Evolutionary conservation across 2,888 invertebrate species (phyloP).

Genomic region (Gibbula magus): DNA sequence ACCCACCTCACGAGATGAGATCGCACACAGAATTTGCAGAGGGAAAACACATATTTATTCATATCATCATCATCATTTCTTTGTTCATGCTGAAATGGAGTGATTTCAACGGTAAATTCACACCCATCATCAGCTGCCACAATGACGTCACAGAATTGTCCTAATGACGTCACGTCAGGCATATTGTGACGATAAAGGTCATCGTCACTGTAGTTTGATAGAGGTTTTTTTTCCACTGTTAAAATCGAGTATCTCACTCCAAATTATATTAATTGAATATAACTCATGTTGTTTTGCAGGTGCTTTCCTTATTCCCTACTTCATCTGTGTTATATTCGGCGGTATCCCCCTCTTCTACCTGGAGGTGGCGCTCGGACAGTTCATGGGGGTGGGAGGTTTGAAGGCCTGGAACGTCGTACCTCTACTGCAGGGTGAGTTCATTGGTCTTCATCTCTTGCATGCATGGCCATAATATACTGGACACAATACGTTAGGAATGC

Average conservation of each 20-base stretch:
- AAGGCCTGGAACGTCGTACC: slow-evolving; percentile 80
- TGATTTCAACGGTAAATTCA: too few species aligned
- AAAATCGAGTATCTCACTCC: too few species aligned
- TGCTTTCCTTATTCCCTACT: slow-evolving; percentile 81
- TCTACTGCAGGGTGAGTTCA: slow-evolving; percentile 77
- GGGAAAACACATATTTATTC: too few species aligned
- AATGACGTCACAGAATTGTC: not conserved
- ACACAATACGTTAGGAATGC: too few species aligned
- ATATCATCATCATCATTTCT: not conserved
- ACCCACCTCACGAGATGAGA: too few species aligned
- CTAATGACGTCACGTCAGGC: not conserved
- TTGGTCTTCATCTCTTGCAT: not conserved
- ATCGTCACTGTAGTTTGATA: too few species aligned
- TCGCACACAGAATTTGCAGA: too few species aligned
- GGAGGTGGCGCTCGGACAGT: slow-evolving; percentile 81
- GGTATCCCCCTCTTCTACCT: slow-evolving; percentile 81
- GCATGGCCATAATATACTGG: too few species aligned
- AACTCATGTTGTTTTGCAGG: slow-evolving; percentile 75
- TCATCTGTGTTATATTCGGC: slow-evolving; percentile 79
- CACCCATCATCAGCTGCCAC: not conserved
- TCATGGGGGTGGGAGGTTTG: slow-evolving; percentile 79
- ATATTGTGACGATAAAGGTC: too few species aligned
- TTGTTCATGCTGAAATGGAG: not conserved
- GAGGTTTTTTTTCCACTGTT: too few species aligned
- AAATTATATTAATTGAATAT: not conserved